Conservation (phyloP, 2,888 invertebrate species). For the Oscheius onirici region DNA sequence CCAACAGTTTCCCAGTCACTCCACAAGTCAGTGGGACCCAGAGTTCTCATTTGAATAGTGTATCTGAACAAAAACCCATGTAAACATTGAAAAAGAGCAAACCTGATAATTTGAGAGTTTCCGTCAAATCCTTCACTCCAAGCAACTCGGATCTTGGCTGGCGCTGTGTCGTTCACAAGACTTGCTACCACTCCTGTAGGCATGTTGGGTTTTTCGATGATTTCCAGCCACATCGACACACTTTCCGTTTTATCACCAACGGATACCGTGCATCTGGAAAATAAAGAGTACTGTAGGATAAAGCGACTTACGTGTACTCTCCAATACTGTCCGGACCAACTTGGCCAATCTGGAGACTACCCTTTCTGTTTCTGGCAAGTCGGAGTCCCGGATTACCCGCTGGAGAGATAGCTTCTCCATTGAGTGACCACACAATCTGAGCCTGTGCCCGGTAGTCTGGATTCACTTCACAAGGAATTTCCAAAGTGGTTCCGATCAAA, state of each 20-base stretch:
- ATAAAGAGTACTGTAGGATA: not conserved
- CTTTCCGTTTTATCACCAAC: slow-evolving; percentile 91
- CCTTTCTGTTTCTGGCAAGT: slow-evolving; percentile 46
- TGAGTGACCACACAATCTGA: slow-evolving; percentile 55
- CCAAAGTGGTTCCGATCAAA: slow-evolving; percentile 89
- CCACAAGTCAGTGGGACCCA: slow-evolving; percentile 76
- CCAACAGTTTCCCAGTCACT: slow-evolving; percentile 76
- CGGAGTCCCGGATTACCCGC: slow-evolving; percentile 51
- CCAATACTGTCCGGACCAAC: slow-evolving; percentile 83
- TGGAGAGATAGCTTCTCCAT: slow-evolving; percentile 44
- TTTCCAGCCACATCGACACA: slow-evolving; percentile 80
- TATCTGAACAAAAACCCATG: slow-evolving; percentile 79
- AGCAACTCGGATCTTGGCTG: slow-evolving; percentile 77
- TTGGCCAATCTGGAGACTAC: slow-evolving; percentile 61
- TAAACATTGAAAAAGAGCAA: not conserved
- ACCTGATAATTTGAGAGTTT: slow-evolving; percentile 83
- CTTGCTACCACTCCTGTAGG: slow-evolving; percentile 88
- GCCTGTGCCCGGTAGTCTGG: slow-evolving; percentile 79
- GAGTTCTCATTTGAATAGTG: slow-evolving; percentile 88
- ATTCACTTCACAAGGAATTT: slow-evolving; percentile 91
- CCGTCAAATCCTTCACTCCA: slow-evolving; percentile 88
- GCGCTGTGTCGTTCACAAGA: slow-evolving; percentile 80
- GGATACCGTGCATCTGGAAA: slow-evolving; percentile 77
- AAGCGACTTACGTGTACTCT: slow-evolving; percentile 82
- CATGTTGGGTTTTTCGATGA: slow-evolving; percentile 93